Evolutionary conservation across 2,113 vertebrate genomes (phyloP).

Genomic region (Bettongia penicillata): DNA sequence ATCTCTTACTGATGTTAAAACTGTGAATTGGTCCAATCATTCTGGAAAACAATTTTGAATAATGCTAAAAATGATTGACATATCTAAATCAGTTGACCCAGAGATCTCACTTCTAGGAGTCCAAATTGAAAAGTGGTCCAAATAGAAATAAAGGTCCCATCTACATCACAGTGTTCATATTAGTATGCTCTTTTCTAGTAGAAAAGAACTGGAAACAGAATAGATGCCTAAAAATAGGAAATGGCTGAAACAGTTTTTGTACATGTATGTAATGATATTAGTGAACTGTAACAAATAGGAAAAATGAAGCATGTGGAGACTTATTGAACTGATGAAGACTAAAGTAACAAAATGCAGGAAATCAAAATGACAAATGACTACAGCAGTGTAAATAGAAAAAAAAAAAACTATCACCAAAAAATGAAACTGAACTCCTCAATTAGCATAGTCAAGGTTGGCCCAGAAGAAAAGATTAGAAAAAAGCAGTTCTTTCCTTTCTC

Average conservation of each 20-base stretch:
- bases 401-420: not conserved
- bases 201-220: not conserved
- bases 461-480: not conserved
- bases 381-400: not conserved
- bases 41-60: not conserved
- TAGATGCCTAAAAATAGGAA: not conserved
- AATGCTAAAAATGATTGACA: not conserved
- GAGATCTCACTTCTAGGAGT: not conserved
- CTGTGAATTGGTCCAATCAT: not conserved
- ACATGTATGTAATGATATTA: not conserved
- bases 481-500: too few species aligned
- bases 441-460: not conserved
- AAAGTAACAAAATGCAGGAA: not conserved
- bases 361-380: not conserved
- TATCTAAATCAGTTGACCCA: not conserved
- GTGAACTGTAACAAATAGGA: not conserved
- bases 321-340: not conserved
- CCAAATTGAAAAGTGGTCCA: not conserved
- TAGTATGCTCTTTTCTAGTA: not conserved
- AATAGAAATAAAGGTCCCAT: not conserved
- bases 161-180: not conserved
- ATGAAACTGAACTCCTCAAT: not conserved
- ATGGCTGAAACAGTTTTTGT: not conserved
- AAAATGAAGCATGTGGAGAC: not conserved
- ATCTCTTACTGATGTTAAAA: not conserved